phyloP scores from a whole-genome alignment of 1,140 invertebrate species.

The Lerema accius region DNA sequence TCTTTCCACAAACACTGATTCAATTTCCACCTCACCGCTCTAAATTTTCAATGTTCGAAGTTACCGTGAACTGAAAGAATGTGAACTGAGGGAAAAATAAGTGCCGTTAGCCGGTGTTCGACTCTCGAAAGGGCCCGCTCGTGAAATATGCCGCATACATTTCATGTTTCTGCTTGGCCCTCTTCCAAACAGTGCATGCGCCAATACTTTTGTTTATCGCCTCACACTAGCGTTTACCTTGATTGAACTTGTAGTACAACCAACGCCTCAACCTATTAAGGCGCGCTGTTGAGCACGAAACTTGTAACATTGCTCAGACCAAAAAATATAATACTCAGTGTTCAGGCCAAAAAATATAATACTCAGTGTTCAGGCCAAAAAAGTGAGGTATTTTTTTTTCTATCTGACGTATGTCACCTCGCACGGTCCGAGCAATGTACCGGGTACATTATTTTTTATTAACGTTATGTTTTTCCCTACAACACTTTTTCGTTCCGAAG shows the following conservation, averaged over 20 bases:
- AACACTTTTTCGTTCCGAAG: too few relatives aligned
- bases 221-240: neutral
- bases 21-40: neutral
- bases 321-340: too few relatives aligned
- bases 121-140: neutral
- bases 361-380: too few relatives aligned
- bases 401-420: too few relatives aligned
- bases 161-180: neutral
- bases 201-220: neutral
- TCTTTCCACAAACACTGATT: neutral
- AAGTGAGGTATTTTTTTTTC: too few relatives aligned
- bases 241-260: neutral
- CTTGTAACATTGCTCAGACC: too few relatives aligned
- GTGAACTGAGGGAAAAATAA: neutral
- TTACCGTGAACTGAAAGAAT: slow-evolving; percentile 1
- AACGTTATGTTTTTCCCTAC: too few relatives aligned
- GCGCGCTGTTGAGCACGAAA: too few relatives aligned
- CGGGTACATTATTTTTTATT: too few relatives aligned
- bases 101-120: neutral
- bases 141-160: neutral
- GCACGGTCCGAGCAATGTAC: too few relatives aligned
- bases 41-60: slow-evolving; percentile 1
- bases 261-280: too few relatives aligned
- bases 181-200: neutral
- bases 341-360: too few relatives aligned